These are phyloP conservation scores for Allenopithecus nigroviridis DNA, from an alignment of 2,797 vertebrate genomes.

Conservation along the genomic window DNA sequence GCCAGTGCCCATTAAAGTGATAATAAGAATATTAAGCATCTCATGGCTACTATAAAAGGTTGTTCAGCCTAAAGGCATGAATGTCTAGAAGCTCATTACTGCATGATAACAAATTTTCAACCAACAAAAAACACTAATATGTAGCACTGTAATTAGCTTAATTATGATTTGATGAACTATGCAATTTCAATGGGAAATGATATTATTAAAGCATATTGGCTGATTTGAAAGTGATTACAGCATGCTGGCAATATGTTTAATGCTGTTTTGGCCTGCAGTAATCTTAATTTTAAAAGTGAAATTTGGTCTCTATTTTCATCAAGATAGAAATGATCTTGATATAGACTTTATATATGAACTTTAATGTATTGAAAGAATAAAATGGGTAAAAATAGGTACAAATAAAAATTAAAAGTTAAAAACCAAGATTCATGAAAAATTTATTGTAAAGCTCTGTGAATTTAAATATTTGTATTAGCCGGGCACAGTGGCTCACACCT, in stretches of 20 bases:
- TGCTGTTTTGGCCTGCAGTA: not conserved
- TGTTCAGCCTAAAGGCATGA: conserved; percentile 33
- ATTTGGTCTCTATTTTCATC: conserved; percentile 28
- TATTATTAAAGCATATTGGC: conserved; percentile 50
- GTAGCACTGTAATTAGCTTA: conserved; percentile 64
- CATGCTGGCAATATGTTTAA: conserved; percentile 1
- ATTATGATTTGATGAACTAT: conserved; percentile 52
- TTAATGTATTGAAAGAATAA: not conserved
- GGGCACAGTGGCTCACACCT: too few relatives aligned
- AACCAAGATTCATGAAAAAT: not conserved
- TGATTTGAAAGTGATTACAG: conserved; percentile 43
- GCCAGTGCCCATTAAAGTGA: conserved; percentile 40
- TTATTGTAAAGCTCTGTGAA: not conserved
- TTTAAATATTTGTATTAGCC: not conserved
- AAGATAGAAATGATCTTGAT: not conserved
- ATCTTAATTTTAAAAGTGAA: conserved; percentile 48
- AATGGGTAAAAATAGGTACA: not conserved
- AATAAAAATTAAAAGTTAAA: conserved; percentile 18
- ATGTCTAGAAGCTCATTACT: conserved; percentile 56
- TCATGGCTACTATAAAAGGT: conserved; percentile 27
- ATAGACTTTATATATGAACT: not conserved
- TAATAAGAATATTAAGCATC: conserved; percentile 55
- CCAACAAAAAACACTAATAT: conserved; percentile 39
- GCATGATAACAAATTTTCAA: conserved; percentile 62
- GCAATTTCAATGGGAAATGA: conserved; percentile 63